Evolutionary conservation across 2,113 vertebrate species (phyloP).

Genomic region (Salvelinus sp.): DNA sequence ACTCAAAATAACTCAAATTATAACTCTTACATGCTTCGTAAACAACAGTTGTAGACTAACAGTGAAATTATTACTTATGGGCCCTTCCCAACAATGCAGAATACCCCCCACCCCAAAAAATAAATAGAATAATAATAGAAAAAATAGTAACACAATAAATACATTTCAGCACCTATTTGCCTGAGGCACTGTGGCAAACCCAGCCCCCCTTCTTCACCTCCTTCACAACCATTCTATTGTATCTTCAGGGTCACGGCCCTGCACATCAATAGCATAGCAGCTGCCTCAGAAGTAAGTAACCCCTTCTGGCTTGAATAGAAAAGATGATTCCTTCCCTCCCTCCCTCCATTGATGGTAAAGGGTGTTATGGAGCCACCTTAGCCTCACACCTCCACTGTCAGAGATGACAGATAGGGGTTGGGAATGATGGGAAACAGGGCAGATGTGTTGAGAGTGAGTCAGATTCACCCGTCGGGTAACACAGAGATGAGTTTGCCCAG

Average conservation of each 20-base stretch:
- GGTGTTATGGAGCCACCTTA: constrained; percentile 39
- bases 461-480: constrained; percentile 47
- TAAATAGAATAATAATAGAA: too few species aligned
- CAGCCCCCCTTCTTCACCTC: not conserved
- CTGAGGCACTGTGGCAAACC: constrained; percentile 8
- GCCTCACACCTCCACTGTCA: constrained; percentile 44
- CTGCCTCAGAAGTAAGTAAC: constrained; percentile 17
- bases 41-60: not conserved
- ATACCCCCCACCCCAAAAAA: too few species aligned
- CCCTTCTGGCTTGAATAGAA: constrained; percentile 29
- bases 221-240: not conserved
- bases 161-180: not conserved
- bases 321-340: constrained; percentile 12
- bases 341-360: constrained; percentile 60
- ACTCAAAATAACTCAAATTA: not conserved
- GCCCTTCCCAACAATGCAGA: not conserved
- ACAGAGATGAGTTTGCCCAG: constrained; percentile 47
- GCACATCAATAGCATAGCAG: constrained; percentile 39
- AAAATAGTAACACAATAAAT: too few species aligned
- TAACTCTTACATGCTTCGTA: not conserved
- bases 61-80: not conserved
- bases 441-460: constrained; percentile 72
- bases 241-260: constrained; percentile 44
- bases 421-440: constrained; percentile 69
- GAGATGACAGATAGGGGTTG: constrained; percentile 61